Base-by-base conservation (phyloP, 2,888 invertebrate genomes). In the Volucella inflata region DNA sequence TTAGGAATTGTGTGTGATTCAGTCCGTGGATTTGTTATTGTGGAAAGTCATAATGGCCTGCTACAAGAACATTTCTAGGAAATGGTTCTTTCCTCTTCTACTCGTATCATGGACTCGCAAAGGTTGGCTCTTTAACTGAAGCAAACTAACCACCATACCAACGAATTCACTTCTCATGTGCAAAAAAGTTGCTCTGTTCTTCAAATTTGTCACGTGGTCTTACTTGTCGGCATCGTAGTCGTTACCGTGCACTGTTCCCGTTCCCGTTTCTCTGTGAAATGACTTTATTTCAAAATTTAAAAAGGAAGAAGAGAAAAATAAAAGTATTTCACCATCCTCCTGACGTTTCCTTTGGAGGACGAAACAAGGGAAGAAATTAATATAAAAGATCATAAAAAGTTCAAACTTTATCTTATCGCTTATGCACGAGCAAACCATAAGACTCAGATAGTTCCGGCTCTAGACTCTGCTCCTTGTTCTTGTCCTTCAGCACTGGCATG, bases 161-260 rank as follows among this genome's bases (percentile, higher is more conserved):
- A 74, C 48, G 67, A 80, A 48, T 76, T 76, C 57, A 64, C 55
- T 76, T 64, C 70, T 65, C 76, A 71, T 59, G 70, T 60, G 82
- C 71, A 60, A 72, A 71, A 77, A 77, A 77, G 77, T 82, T 77
- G 30, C 6, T 30, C 30, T 72, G 50, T 77, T 67, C 72, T 77
- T 48, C 53, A 72, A 82, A 82, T 77, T 72, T 72, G 71, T 82
- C 60, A 77, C 71, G 55, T 50, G 53, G 82, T 76, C 76, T 76
- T 65, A 64, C 2, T 36, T 36, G 14, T 12, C 8, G 11, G 14
- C 16, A 8, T n/a, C 55, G 6, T 30, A 6, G 30, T 44, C 21
- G 16, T 40, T 16, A 38, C 44, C 30, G 17, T 50, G 16, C 46
- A 55, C 46, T 11, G 48, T 17, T 17, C 48, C 8, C 16, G 4